Evolutionary conservation across 2,113 vertebrate genomes (phyloP).

Genomic region (Albula glossodonta): DNA sequence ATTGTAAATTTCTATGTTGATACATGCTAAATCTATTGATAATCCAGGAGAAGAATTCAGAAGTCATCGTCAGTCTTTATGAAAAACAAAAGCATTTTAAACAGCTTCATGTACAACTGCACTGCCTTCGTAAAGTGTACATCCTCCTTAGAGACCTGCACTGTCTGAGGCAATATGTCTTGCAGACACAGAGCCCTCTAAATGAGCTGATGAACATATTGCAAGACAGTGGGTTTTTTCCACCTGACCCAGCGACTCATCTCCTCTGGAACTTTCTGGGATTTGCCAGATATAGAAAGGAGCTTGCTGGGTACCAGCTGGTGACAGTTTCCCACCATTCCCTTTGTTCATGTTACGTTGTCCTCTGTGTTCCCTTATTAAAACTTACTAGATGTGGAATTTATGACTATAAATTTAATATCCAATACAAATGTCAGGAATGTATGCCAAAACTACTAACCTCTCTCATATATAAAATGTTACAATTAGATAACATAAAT

Average conservation of each 20-base stretch:
- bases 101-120: not conserved
- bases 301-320: conserved; percentile 19
- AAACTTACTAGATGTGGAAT: not conserved
- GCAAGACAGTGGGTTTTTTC: conserved; percentile 51
- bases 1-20: conserved; percentile 46
- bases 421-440: too few relatives aligned
- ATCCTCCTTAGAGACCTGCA: not conserved
- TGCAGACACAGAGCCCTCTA: conserved; percentile 46
- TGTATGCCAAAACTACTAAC: too few relatives aligned
- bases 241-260: conserved; percentile 53
- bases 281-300: conserved; percentile 55
- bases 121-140: not conserved
- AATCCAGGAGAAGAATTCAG: conserved; percentile 45
- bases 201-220: conserved; percentile 61
- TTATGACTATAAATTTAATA: not conserved
- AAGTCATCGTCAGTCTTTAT: not conserved
- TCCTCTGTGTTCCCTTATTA: conserved; percentile 24
- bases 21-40: conserved; percentile 44
- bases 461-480: too few relatives aligned
- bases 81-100: not conserved
- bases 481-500: too few relatives aligned
- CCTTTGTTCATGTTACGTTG: conserved; percentile 51
- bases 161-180: too few relatives aligned
- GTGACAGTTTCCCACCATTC: conserved; percentile 2
- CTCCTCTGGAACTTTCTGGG: conserved; percentile 54